phyloP scores from a whole-genome alignment of 2,113 vertebrate species.

The Budorcas taxicolor region DNA sequence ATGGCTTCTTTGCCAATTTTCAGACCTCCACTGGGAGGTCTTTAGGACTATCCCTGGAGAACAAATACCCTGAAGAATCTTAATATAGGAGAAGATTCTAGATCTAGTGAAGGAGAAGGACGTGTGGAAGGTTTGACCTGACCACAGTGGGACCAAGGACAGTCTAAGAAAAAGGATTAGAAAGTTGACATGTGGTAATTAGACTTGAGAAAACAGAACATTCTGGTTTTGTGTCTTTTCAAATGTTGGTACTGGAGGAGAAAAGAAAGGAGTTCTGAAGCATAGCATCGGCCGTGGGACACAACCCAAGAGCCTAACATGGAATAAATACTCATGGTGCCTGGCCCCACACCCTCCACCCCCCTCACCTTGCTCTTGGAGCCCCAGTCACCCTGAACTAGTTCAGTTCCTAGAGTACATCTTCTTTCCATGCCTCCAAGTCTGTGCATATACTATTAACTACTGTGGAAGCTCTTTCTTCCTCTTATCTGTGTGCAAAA shows the following conservation, averaged over 20 bases:
- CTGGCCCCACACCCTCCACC: rapidly evolving
- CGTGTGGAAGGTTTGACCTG: not conserved
- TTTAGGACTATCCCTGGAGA: not conserved
- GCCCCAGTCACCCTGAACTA: not conserved
- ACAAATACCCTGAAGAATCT: not conserved
- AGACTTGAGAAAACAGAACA: not conserved
- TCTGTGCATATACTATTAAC: not conserved
- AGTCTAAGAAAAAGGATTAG: not conserved
- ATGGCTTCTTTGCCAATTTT: not conserved
- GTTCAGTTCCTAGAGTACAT: not conserved
- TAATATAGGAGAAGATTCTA: not conserved
- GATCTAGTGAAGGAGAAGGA: not conserved
- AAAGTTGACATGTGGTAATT: not conserved
- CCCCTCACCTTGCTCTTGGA: not conserved
- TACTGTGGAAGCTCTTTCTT: not conserved
- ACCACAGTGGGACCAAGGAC: not conserved
- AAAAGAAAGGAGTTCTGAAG: not conserved
- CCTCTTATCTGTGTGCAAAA: not conserved
- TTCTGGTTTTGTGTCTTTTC: not conserved
- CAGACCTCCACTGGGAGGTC: not conserved
- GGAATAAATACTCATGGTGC: not conserved
- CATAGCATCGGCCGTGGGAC: rapidly evolving
- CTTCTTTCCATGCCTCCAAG: not conserved
- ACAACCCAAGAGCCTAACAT: not conserved
- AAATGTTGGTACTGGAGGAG: not conserved